Evolutionary conservation across 2,797 vertebrate species (phyloP), one percentile per base, ranked within the genome.

Genomic region (Spinus olivaceus): DNA sequence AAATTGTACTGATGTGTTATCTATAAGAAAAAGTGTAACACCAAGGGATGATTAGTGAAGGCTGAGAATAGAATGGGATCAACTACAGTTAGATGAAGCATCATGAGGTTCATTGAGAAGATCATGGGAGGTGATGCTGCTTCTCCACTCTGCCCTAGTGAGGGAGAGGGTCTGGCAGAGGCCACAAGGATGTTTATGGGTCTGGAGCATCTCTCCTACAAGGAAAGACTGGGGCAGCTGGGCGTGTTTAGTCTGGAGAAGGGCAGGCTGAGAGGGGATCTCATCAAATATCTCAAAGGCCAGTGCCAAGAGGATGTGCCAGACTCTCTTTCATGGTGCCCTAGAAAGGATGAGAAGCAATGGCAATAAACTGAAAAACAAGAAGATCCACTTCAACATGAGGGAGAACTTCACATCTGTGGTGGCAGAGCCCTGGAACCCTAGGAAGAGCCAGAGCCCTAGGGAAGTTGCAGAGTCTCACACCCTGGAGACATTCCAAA

Each of bases 261-360:
- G 14, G 14, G 17, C 22, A 39, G 39, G 39, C 46, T 66, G 53
- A 59, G 33, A 53, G 30, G 18, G 32, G 5, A 32, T 66, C 33
- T 51, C 21, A 41, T 35, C 21, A 41, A 60, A 41, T 81, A 41
- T 35, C 25, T 73, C 30, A 73, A 81, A 53, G 23, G 10, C 8
- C 0, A 0, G 1, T 73, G 30, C 33, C 30, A 35, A 32, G 17
- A 66, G 8, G 14, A 16, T 53, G n/a, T 41, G 12, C 46, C 30
- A 35, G 25, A 17, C 22, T 73, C 6, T 44, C 25, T 25, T 65
- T 33, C 14, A 4, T 41, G 30, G 21, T 60, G 25, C 18, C 53
- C 22, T 23, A 10, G 12, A 10, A 30, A 73, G 53, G 41, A 54
- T 41, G 24, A 61, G 20, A 32, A 72, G 12, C n/a, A 44, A 24